Conservation (phyloP, 2,797 vertebrate genomes). For the Potorous gilbertii region DNA sequence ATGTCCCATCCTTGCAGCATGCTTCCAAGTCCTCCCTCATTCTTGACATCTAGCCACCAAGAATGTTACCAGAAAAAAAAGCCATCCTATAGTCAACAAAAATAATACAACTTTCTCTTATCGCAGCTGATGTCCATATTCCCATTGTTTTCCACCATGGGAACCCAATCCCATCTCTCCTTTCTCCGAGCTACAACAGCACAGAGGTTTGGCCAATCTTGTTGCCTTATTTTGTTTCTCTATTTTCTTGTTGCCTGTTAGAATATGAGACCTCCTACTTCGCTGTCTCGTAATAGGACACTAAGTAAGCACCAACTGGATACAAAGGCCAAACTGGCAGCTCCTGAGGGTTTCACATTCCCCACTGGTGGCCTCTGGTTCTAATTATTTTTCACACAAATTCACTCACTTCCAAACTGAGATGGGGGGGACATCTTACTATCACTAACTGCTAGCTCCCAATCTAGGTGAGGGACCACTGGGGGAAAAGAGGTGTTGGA, state of each 20-base stretch:
- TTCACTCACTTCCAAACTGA: not conserved
- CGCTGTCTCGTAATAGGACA: not conserved
- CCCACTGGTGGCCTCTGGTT: not conserved
- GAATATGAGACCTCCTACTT: not conserved
- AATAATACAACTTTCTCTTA: not conserved
- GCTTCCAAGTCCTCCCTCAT: not conserved
- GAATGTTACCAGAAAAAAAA: not conserved
- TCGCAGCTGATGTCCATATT: not conserved
- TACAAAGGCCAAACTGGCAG: not conserved
- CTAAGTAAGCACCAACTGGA: not conserved
- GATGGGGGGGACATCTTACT: not conserved
- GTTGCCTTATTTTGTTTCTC: not conserved
- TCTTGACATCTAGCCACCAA: not conserved
- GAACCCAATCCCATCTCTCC: not conserved
- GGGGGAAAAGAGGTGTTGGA: not conserved
- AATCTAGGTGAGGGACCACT: too few relatives aligned
- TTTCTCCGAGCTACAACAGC: not conserved
- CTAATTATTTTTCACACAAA: not conserved
- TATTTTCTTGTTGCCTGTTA: not conserved
- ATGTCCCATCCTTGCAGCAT: not conserved
- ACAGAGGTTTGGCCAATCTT: not conserved
- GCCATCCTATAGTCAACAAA: not conserved
- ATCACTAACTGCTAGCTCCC: not conserved
- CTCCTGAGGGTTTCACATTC: not conserved
- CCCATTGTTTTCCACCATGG: not conserved